Evolutionary conservation across 1,140 invertebrate species (phyloP), one percentile per base, ranked within the genome.

Genomic region (Anadara kagoshimensis): DNA sequence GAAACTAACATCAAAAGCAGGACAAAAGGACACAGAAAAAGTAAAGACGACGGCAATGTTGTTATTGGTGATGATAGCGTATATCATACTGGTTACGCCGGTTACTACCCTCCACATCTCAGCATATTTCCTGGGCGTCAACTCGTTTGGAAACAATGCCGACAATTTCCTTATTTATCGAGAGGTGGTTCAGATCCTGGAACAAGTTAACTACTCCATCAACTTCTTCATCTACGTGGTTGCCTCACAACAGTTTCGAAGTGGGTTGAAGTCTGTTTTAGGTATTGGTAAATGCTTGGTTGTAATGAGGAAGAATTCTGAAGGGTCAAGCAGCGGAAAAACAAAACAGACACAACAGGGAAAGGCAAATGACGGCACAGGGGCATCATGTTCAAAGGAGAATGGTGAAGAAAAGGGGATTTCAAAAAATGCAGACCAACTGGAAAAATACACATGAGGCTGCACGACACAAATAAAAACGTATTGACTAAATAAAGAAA

Each of bases 211-310:
- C 24, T 75, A 75, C 26, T 20, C 73, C 0, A 49, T 70, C 11
- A 75, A 75, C n/a, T 75, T 75, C 53, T 70, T 66, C 49, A 36
- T 75, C 22, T 75, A 70, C n/a, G 64, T 70, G 8, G 53, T 57
- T 24, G 54, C 67, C 11, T 75, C 73, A 36, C 22, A n/a, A 7
- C 47, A 53, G 2, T 75, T 75, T 36, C 29, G 29, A 36, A 36
- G 29, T 36, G 29, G 29, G 2, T 36, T 36, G 29, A 36, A 36
- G 7, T 36, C 29, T 2, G 29, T 36, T 2, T 36, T 36, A 36
- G 29, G 29, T 36, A 36, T 36, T 36, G 29, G 29, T 36, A 36
- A 36, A 36, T 36, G 29, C 29, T 36, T 36, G 29, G 7, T 2
- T 36, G 29, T 7, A 36, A 36, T 7, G 7, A 2, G 29, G 2